phyloP scores from a whole-genome alignment of 2,888 invertebrate genomes.

The Saturnia japonica region DNA sequence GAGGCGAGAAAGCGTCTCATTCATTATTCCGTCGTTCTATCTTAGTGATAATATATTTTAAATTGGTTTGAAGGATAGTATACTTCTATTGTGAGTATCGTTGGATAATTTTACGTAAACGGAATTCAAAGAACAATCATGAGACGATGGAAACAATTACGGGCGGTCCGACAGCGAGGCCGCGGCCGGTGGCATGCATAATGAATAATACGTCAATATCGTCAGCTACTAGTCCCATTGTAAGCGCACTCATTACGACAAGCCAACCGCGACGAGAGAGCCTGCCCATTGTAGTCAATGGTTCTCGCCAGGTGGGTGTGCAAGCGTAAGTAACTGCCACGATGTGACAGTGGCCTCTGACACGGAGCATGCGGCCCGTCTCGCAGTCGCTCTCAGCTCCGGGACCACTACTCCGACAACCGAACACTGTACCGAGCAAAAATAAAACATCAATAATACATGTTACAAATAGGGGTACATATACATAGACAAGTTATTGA shows the following conservation, averaged over 20 bases:
- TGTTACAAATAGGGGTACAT: too few species aligned
- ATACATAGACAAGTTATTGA: too few species aligned
- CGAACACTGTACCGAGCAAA: background rate
- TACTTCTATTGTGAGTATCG: background rate
- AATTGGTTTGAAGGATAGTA: slow-evolving; percentile 45
- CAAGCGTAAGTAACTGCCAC: slow-evolving; percentile 67
- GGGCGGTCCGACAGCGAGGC: slow-evolving; percentile 46
- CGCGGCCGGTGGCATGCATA: slow-evolving; percentile 54
- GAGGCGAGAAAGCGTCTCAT: slow-evolving; percentile 64
- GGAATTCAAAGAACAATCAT: slow-evolving; percentile 46
- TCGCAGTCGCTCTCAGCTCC: slow-evolving; percentile 4
- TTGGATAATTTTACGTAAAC: slow-evolving; percentile 24
- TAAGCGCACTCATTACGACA: slow-evolving; percentile 65
- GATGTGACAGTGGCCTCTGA: slow-evolving; percentile 61
- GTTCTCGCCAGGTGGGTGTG: slow-evolving; percentile 74
- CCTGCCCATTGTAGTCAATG: slow-evolving; percentile 77
- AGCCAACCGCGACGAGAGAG: slow-evolving; percentile 57
- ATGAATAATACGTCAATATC: slow-evolving; percentile 70
- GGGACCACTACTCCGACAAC: slow-evolving; percentile 11
- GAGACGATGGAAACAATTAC: slow-evolving; percentile 58
- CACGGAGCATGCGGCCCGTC: slow-evolving; percentile 28
- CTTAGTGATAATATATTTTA: slow-evolving; percentile 50
- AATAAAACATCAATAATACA: slow-evolving; percentile 1
- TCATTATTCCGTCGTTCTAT: slow-evolving; percentile 60
- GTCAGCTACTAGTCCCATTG: slow-evolving; percentile 70